Conservation (phyloP, 2,113 vertebrate species). For the Upupa epops region DNA sequence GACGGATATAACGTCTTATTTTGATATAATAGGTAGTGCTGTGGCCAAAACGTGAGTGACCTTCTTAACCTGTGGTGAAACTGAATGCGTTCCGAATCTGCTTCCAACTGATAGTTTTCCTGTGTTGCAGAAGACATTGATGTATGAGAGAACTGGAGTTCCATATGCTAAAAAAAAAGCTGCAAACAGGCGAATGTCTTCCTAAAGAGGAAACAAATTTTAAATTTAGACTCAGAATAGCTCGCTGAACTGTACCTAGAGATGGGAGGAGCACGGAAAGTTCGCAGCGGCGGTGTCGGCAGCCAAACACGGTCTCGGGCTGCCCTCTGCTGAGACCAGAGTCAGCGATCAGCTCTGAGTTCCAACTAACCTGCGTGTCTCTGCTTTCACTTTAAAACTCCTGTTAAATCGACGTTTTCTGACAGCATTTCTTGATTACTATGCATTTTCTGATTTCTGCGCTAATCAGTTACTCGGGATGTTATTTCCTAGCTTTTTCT, state of each 20-base stretch:
- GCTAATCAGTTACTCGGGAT: background rate
- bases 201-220: background rate
- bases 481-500: background rate
- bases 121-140: background rate
- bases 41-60: background rate
- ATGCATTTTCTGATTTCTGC: background rate
- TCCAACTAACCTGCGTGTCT: background rate
- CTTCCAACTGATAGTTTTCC: background rate
- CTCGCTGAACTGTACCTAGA: background rate
- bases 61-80: background rate
- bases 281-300: no score
- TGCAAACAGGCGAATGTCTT: background rate
- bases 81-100: background rate
- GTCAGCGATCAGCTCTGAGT: no score
- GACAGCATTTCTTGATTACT: background rate
- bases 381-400: background rate
- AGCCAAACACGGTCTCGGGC: background rate
- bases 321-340: slow-evolving; percentile 59
- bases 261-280: no score
- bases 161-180: background rate
- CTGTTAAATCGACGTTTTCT: background rate
- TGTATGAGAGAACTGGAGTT: background rate
- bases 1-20: background rate
- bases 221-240: background rate
- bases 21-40: background rate